Percentiles rank a stretch among this genome's conserved stretches.
phyloP scores from a whole-genome alignment of 1,140 invertebrate genomes.

The Xylocopa sonorina region DNA sequence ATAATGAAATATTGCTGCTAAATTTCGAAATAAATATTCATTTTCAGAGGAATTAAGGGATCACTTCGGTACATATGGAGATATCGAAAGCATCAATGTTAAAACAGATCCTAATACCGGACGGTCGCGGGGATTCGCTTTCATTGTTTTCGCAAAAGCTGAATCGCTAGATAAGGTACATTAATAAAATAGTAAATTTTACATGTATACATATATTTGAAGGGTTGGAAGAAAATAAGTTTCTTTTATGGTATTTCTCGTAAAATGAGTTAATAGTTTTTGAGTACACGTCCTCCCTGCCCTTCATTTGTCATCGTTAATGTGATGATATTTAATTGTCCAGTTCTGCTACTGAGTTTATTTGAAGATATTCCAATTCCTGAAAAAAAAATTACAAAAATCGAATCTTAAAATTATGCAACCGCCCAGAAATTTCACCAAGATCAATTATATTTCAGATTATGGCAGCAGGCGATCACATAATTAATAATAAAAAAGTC shows the following conservation, averaged over 20 bases:
- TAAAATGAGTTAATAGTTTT: too few species aligned
- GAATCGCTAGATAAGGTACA: conserved; percentile 94
- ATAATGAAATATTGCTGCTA: conserved; percentile 3
- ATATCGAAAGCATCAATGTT: conserved; percentile 96
- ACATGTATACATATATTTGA: conserved; percentile 16
- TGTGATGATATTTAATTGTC: conserved; percentile 70
- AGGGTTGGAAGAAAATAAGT: too few species aligned
- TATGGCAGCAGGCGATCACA: conserved; percentile 91
- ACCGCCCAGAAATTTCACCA: not conserved
- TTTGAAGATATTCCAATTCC: conserved; percentile 73
- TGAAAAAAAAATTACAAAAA: conserved; percentile 41
- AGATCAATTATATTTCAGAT: conserved; percentile 79
- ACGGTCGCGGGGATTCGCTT: conserved; percentile 95
- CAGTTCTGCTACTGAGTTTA: conserved; percentile 81
- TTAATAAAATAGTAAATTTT: conserved; percentile 32
- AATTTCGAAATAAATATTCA: conserved; percentile 56
- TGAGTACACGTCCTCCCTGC: too few species aligned
- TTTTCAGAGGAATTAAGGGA: conserved; percentile 95
- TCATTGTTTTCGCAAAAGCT: conserved; percentile 95
- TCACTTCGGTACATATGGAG: conserved; percentile 94
- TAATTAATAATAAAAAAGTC: conserved; percentile 96
- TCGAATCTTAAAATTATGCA: not conserved
- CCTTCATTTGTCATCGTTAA: too few species aligned
- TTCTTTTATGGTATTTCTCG: too few species aligned
- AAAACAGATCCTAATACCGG: conserved; percentile 96